Evolutionary conservation across 1,140 invertebrate species (phyloP), one percentile per base, ranked within the genome.

Genomic region (Megathymus violae): DNA sequence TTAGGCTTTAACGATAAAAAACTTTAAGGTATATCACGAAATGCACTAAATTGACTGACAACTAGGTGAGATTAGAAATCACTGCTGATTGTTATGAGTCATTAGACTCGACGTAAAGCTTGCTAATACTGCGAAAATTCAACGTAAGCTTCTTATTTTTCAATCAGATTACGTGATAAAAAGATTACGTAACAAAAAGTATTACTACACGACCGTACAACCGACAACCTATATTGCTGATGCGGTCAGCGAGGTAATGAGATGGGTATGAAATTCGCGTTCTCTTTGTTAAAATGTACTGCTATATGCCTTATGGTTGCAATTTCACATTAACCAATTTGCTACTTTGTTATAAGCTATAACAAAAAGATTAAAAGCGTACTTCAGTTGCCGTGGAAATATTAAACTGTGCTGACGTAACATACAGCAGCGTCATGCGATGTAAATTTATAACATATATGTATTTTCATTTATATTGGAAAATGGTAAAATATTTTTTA

Each of bases 241-340:
- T 80, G 79, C 67, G 81, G 81, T 82, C 71, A 71, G 69, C 41
- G 48, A 71, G 71, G 79, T 84, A 84, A 82, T 84, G 81, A 84
- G 81, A 82, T 82, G 75, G 78, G 72, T 72, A 74, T 71, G 67
- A 74, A 73, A 64, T 44, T 59, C 62, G 40, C 65, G 59, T 63
- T 67, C 62, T 69, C 72, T 74, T 77, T 71, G 68, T 69, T 62
- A 62, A 64, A 69, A 69, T 61, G 69, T 65, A 62, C 41, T 44
- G 52, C 52, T 44, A 58, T 58, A 46, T 44, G 52, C 52, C 40
- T 58, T 58, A 58, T 44, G 41, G 52, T 58, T 58, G 52, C 41
- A 58, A 58, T 58, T 58, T 44, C 22, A 58, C 52, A 44, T 41
- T 58, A 58, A 58, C 41, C 52, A 58, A 58, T 58, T 58, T 46